Base-by-base conservation (phyloP, 1,140 invertebrate species). In the Cotesia chilonis region DNA sequence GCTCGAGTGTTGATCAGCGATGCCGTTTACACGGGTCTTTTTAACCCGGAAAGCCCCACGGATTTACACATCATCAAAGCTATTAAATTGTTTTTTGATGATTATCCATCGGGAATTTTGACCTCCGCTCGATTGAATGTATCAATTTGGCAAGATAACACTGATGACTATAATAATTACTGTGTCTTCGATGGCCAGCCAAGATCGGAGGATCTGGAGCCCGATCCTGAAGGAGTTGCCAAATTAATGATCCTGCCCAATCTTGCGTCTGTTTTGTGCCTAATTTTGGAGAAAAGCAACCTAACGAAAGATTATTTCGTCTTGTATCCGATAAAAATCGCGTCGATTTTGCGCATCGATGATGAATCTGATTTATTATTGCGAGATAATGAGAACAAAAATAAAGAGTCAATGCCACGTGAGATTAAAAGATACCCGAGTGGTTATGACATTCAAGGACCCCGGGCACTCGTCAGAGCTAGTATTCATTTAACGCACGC, bases 101-200 rank as follows among this genome's bases (percentile, higher is more conserved):
- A 72, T 6, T 63, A 83, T 38, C 73, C 82, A 17, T 70, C 80
- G 1, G 76, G 78, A 0, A 71, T 86, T 0, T 37, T 87, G 1
- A 79, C 78, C 0, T 87, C 86, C 0, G 35, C 81, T 0, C 59
- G 74, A 6, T 65, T 87, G 14, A 83, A 85, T 51, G 68, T 84
- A 10, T 83, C 83, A 0, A 82, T 87, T 28, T 87, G 85, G 85
- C 78, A 70, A 54, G 73, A 80, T 0, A 17, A 71, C 0, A 80
- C 0, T 28, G 28, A 28, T 28, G 28, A 28, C 28, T 1, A 28
- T 28, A 28, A 28, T 28, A 28, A 75, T 0, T 87, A 77, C 38
- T 79, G 82, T 35, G 72, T 87, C 1, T 87, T 87, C 47, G 84
- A 87, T 47, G 81, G 79, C 1, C 83, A 86, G n/a, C 57, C 82